Conservation (phyloP, 2,797 vertebrate species). For the Gadopsis bispinosus region DNA sequence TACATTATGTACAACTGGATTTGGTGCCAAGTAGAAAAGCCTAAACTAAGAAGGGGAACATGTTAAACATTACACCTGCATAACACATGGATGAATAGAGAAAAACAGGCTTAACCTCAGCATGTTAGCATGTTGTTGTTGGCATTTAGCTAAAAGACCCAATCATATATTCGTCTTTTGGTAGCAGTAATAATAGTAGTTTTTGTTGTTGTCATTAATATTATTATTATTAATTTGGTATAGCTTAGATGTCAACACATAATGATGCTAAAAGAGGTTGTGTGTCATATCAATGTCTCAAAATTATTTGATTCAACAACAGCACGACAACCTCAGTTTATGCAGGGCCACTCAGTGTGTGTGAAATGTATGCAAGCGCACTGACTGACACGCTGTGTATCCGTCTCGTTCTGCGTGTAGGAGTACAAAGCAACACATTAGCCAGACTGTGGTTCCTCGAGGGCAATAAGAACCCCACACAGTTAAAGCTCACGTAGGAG, state of each 20-base stretch:
- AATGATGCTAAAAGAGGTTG: slow-evolving; percentile 8
- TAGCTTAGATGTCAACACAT: slow-evolving; percentile 1
- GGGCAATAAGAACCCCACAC: slow-evolving; percentile 76
- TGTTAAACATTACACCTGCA: neutral
- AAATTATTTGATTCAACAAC: slow-evolving; percentile 52
- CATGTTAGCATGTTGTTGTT: neutral
- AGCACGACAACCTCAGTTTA: slow-evolving; percentile 52
- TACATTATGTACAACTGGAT: neutral
- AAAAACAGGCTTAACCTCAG: neutral
- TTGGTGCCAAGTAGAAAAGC: neutral
- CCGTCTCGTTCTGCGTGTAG: slow-evolving; percentile 69
- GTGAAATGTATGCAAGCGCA: slow-evolving; percentile 31
- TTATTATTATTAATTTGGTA: neutral
- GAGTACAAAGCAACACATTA: slow-evolving; percentile 82
- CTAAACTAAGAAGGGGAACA: neutral
- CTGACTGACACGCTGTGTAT: slow-evolving; percentile 47
- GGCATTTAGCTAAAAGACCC: neutral
- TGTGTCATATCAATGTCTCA: slow-evolving; percentile 43
- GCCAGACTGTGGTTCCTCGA: slow-evolving; percentile 76
- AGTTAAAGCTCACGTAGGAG: slow-evolving; percentile 79
- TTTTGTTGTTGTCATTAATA: neutral
- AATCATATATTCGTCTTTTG: neutral
- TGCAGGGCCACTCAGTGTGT: slow-evolving; percentile 50
- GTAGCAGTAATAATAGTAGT: too few species aligned
- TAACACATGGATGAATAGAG: neutral